Evolutionary conservation across 30 jellyfish, hydroid and myxozoan species (phyloP).

Genomic region (Morbakka virulenta): DNA sequence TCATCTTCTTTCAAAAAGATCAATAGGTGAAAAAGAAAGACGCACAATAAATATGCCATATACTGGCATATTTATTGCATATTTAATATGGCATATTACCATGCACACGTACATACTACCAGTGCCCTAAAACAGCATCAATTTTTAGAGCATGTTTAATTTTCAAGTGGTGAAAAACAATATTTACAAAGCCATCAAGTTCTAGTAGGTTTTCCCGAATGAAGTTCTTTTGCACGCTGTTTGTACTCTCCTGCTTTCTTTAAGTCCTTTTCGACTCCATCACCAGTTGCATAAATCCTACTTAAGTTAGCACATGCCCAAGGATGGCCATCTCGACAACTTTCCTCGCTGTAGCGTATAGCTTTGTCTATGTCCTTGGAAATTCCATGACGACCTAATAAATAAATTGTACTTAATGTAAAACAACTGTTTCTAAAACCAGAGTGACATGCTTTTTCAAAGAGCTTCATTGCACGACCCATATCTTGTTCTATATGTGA

Average conservation of each 20-base stretch:
- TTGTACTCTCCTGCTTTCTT: constrained; percentile 39
- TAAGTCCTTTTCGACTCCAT: constrained; percentile 64
- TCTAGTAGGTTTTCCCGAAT: neutral
- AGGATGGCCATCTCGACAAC: constrained; percentile 68
- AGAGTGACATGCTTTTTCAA: constrained; percentile 52
- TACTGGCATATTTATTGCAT: too few relatives aligned
- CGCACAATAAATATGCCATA: too few relatives aligned
- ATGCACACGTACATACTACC: too few relatives aligned
- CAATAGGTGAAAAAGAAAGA: too few relatives aligned
- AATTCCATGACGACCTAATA: constrained; percentile 58
- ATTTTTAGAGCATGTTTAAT: too few relatives aligned
- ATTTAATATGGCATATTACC: too few relatives aligned
- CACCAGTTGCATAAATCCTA: constrained; percentile 65
- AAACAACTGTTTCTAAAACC: constrained; percentile 62
- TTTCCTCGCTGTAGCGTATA: constrained; percentile 12
- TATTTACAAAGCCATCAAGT: neutral
- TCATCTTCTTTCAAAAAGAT: too few relatives aligned
- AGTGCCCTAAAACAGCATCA: too few relatives aligned
- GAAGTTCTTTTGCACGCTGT: constrained; percentile 48
- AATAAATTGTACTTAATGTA: constrained; percentile 50
- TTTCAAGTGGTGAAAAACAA: too few relatives aligned
- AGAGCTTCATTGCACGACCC: constrained; percentile 37
- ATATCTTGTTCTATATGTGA: constrained; percentile 42
- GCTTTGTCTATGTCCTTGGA: constrained; percentile 59
- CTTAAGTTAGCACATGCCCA: constrained; percentile 81